A percentile compares a stretch with the other conserved stretches of the same genome.
Evolutionary conservation across 2,888 invertebrate species (phyloP).

Genomic region (Andricus quercusramuli): DNA sequence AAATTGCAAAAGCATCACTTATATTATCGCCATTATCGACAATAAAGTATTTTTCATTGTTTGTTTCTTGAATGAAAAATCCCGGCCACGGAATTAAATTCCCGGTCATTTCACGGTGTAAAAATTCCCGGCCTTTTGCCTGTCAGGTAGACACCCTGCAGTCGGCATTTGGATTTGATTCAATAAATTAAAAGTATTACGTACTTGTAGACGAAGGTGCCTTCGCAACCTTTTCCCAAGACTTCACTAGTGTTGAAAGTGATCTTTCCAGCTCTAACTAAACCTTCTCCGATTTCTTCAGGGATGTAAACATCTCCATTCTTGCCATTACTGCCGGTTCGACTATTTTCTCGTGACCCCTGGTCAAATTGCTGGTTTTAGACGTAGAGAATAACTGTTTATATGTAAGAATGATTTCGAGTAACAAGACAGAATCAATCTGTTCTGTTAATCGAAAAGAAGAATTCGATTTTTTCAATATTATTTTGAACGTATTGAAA

Average conservation of each 20-base stretch:
- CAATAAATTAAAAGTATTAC: constrained; percentile 44
- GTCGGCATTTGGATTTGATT: too few relatives aligned
- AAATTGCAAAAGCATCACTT: too few relatives aligned
- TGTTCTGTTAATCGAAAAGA: constrained; percentile 16
- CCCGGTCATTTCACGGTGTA: too few relatives aligned
- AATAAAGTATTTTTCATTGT: too few relatives aligned
- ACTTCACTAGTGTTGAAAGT: constrained; percentile 91
- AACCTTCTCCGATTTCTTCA: constrained; percentile 84
- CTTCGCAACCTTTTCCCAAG: constrained; percentile 98
- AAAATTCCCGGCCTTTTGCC: too few relatives aligned
- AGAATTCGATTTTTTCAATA: constrained; percentile 4
- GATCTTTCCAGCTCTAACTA: constrained; percentile 91
- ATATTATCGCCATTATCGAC: too few relatives aligned
- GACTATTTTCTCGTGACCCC: constrained; percentile 74
- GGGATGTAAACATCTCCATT: constrained; percentile 79
- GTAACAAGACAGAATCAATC: not conserved
- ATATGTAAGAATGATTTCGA: not conserved
- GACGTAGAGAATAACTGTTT: constrained; percentile 56
- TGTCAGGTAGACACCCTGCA: too few relatives aligned
- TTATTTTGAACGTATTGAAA: not conserved
- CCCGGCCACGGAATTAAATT: too few relatives aligned
- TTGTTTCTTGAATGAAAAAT: too few relatives aligned
- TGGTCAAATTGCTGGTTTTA: constrained; percentile 65
- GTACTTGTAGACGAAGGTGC: constrained; percentile 97
- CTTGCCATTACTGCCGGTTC: constrained; percentile 66